phyloP scores from a whole-genome alignment of 2,113 vertebrate species.

The Phylloscopus whistleri region DNA sequence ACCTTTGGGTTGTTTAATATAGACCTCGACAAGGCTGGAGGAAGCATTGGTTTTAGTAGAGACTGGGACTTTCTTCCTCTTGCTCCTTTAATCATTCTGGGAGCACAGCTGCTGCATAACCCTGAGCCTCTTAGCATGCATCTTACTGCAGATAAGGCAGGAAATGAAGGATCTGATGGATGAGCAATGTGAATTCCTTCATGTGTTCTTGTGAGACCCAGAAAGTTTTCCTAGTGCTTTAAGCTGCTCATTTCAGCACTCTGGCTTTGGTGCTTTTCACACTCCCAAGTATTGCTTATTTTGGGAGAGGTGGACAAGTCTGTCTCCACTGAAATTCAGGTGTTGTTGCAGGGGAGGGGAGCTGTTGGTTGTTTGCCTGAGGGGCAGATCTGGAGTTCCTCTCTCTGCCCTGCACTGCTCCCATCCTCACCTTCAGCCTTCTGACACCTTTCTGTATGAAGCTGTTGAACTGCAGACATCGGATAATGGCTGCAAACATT shows the following conservation, averaged over 20 bases:
- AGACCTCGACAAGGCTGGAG: neutral
- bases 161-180: neutral
- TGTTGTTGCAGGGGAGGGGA: neutral
- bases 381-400: neutral
- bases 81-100: neutral
- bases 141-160: neutral
- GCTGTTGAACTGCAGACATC: neutral
- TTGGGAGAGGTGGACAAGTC: neutral
- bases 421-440: neutral
- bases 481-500: neutral
- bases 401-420: neutral
- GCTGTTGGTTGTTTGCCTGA: neutral
- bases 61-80: neutral
- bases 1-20: neutral
- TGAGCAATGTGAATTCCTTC: neutral
- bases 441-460: neutral
- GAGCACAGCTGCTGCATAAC: neutral
- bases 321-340: neutral
- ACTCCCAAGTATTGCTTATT: rapidly evolving
- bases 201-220: neutral
- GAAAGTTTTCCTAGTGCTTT: neutral
- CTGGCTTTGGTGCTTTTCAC: neutral
- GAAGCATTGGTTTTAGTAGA: neutral
- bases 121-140: neutral
- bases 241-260: neutral